These are phyloP conservation scores for Hyperoplus immaculatus DNA, from an alignment of 2,797 vertebrate genomes.

Conservation along the genomic window DNA sequence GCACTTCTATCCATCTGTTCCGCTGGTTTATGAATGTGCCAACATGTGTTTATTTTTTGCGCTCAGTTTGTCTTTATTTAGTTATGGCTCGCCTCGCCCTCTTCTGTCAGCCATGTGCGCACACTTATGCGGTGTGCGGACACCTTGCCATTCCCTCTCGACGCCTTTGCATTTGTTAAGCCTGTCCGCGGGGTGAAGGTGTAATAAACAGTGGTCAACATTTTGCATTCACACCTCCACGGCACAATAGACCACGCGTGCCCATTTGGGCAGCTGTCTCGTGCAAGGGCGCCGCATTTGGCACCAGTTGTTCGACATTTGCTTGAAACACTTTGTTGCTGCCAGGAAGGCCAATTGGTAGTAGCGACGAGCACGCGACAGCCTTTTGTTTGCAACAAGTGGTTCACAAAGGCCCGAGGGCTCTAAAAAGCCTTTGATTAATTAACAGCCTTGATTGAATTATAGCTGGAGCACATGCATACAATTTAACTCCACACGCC, in stretches of 20 bases:
- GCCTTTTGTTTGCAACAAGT: not conserved
- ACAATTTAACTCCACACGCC: not conserved
- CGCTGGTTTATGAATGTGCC: not conserved
- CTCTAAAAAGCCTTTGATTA: not conserved
- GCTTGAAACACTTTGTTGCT: slow-evolving; percentile 36
- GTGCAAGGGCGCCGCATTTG: slow-evolving; percentile 41
- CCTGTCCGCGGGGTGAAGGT: not conserved
- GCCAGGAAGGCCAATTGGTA: slow-evolving; percentile 14
- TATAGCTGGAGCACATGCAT: not conserved
- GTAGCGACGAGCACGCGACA: slow-evolving; percentile 7
- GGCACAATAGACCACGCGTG: slow-evolving; percentile 55
- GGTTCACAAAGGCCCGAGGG: not conserved
- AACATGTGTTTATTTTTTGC: not conserved
- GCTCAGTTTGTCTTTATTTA: too few species aligned
- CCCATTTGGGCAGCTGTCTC: slow-evolving; percentile 56
- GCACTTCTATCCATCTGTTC: slow-evolving; percentile 16
- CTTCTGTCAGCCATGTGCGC: not conserved
- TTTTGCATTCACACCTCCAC: slow-evolving; percentile 45
- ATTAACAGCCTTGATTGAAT: slow-evolving; percentile 19
- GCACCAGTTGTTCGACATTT: slow-evolving; percentile 15
- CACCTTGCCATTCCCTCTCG: not conserved
- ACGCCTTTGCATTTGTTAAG: slow-evolving; percentile 45
- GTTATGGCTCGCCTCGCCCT: too few species aligned
- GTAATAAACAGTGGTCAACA: fast-evolving
- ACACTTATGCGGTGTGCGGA: slow-evolving; percentile 7